A percentile compares a stretch with the other conserved stretches of the same genome.
phyloP scores from a whole-genome alignment of 2,113 vertebrate genomes.

The Dromaius novaehollandiae region DNA sequence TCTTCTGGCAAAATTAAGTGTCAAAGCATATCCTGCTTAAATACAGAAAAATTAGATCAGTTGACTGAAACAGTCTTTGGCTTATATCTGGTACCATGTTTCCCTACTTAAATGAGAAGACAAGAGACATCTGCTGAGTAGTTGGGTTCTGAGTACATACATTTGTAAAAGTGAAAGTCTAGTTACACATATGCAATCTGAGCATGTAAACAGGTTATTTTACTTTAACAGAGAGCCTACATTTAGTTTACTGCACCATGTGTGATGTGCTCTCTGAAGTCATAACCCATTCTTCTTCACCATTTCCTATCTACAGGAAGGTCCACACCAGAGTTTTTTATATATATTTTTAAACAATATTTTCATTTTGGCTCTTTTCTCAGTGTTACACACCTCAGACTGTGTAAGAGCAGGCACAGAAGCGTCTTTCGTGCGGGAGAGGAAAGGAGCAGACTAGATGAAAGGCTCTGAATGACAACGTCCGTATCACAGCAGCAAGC shows the following conservation, averaged over 20 bases:
- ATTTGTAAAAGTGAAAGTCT: not conserved
- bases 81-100: constrained; percentile 13
- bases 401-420: not conserved
- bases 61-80: not conserved
- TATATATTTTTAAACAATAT: not conserved
- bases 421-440: not conserved
- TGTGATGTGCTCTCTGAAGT: not conserved
- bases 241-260: not conserved
- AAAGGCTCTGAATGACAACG: constrained; percentile 24
- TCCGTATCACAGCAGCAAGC: constrained; percentile 35
- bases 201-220: not conserved
- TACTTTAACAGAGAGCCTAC: not conserved
- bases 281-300: not conserved
- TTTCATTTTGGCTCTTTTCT: not conserved
- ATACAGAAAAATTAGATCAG: not conserved
- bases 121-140: not conserved
- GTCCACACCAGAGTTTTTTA: not conserved
- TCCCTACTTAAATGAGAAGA: not conserved
- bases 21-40: not conserved
- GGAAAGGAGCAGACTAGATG: not conserved
- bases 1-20: not conserved
- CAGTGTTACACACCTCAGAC: not conserved
- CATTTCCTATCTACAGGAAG: not conserved
- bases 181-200: not conserved
- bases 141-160: not conserved